A percentile compares a stretch with the other conserved stretches of the same genome.
Conservation (phyloP, 2,113 vertebrate genomes). For the Otus sunia region DNA sequence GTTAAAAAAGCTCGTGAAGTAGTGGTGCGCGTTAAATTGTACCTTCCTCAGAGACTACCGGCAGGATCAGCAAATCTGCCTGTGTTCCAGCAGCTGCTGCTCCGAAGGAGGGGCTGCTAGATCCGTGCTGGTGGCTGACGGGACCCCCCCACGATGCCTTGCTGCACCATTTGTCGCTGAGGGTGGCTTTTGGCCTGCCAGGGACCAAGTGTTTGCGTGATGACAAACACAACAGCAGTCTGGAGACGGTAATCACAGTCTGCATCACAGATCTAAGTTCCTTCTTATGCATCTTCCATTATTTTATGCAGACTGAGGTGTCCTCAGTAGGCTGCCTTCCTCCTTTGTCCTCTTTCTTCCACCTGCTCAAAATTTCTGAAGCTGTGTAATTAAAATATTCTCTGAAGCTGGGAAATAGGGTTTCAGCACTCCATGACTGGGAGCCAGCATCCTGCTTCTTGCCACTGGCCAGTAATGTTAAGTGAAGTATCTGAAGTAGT, state of each 20-base stretch:
- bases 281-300: neutral
- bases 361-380: neutral
- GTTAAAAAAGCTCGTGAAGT: accelerated
- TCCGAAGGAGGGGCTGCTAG: neutral
- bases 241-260: neutral
- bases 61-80: accelerated
- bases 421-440: neutral
- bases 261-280: neutral
- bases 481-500: neutral
- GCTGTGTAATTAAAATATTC: neutral
- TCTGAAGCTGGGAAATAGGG: neutral
- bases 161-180: accelerated
- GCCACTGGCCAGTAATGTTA: accelerated
- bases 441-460: neutral
- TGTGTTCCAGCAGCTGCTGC: neutral
- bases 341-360: neutral
- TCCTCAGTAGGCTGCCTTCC: neutral
- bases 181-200: neutral
- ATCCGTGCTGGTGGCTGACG: accelerated
- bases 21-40: accelerated
- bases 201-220: neutral
- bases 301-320: neutral
- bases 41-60: neutral
- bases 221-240: neutral
- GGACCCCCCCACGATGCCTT: neutral